These are phyloP conservation scores for Pterostichus niger DNA, from an alignment of 2,888 invertebrate species.

Conservation along the genomic window DNA sequence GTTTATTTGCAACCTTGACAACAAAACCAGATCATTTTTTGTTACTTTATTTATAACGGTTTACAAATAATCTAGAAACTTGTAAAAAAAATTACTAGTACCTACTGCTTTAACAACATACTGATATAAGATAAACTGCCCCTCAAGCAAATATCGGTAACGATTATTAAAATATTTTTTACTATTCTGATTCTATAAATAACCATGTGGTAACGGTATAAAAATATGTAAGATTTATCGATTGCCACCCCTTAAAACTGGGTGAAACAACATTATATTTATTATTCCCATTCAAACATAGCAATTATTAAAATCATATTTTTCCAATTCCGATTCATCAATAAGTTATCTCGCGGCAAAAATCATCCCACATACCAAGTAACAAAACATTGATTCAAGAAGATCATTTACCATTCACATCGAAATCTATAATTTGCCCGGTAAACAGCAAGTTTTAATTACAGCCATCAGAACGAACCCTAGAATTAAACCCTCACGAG, in stretches of 20 bases:
- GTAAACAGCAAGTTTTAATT: conserved; percentile 58
- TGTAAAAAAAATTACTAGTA: no score
- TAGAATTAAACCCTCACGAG: conserved; percentile 51
- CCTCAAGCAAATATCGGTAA: neutral
- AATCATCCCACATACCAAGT: conserved; percentile 46
- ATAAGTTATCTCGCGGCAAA: conserved; percentile 44
- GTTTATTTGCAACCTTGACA: conserved; percentile 52
- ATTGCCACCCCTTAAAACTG: conserved; percentile 31
- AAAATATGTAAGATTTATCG: conserved; percentile 28
- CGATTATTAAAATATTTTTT: neutral
- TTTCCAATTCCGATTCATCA: conserved; percentile 39
- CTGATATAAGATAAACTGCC: no score
- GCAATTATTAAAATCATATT: conserved; percentile 37
- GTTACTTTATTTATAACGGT: neutral
- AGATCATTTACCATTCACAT: conserved; percentile 51
- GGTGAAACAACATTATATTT: conserved; percentile 37
- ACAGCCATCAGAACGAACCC: conserved; percentile 42
- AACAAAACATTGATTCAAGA: conserved; percentile 37
- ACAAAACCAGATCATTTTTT: conserved; percentile 33
- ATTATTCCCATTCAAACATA: conserved; percentile 40
- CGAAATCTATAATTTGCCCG: conserved; percentile 51
- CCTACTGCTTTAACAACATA: no score
- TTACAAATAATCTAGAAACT: neutral
- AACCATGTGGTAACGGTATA: neutral
- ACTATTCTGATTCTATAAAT: conserved; percentile 4